Base-by-base conservation (phyloP, 2,113 vertebrate species). In the Caloenas nicobarica region DNA sequence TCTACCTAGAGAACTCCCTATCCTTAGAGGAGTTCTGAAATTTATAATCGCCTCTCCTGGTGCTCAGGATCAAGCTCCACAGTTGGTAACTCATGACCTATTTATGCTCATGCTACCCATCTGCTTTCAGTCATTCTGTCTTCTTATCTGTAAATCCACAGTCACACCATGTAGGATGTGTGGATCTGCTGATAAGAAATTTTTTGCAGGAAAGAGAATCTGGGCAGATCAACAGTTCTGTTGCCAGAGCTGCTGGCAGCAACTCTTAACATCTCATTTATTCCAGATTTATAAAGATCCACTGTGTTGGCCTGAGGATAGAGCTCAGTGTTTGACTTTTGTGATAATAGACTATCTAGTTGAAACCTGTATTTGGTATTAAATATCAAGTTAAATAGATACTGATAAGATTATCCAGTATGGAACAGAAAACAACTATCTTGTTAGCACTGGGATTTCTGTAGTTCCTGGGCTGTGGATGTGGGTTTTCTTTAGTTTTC, bases 281-380 rank as follows among this genome's bases (percentile, higher is more conserved):
- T 94, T 96, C 91, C 82, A 94, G 88, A 96, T 95, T 94, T 96
- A 94, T 94, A 97, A 96, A 96, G 93, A 94, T 95, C 70, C 68
- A 89, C 91, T 94, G 77, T 91, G 66, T 46, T 85, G 96, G 92
- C 96, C 57, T 62, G 64, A 97, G 62, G 33, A 72, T 3, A 78
- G 81, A 70, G 66, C 42, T 82, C 81, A 92, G 48, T 65, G 69
- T 90, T 97, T 95, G 62, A 92, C 57, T 95, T 92, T 34, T 69
- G 70, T 91, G 62, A 81, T 93, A 91, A 82, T 0, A 58, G 40
- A 87, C 66, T 69, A 85, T 40, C 56, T 56, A 81, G 48, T 5
- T 64, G 70, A 81, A 92, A 92, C 46, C 28, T 80, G 44, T 38
- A 92, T 89, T 78, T 69, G 23, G 23, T 62, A 65, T 26, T 38